Percentiles rank a stretch among this genome's conserved stretches.
Evolutionary conservation across 35 echinoderm and acorn worm genomes (phyloP).

Genomic region (Hemicentrotus pulcherrimus): DNA sequence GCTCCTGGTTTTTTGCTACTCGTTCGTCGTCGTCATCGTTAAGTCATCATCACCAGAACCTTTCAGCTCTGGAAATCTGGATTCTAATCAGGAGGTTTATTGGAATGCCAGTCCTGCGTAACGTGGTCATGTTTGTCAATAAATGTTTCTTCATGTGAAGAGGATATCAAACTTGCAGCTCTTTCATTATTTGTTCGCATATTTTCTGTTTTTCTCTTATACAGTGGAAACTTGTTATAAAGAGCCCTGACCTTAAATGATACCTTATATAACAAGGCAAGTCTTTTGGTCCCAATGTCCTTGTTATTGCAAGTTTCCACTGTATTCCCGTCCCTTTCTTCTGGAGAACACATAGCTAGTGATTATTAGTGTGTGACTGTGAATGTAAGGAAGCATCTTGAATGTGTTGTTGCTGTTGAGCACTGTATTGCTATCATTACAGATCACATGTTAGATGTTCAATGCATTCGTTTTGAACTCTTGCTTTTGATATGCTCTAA

Average conservation of each 20-base stretch:
- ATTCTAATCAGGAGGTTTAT: not conserved
- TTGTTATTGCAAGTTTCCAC: no score
- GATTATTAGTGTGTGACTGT: no score
- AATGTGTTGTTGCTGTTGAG: no score
- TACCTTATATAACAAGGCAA: no score
- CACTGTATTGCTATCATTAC: no score
- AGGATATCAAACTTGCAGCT: not conserved
- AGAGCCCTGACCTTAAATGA: no score
- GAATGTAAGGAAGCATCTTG: no score
- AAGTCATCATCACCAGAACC: constrained; percentile 32
- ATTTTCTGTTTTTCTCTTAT: not conserved
- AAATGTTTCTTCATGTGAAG: not conserved
- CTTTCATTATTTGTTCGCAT: not conserved
- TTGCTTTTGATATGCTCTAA: no score
- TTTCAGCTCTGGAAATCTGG: not conserved
- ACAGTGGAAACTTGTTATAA: no score
- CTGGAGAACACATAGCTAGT: not conserved
- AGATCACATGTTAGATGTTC: no score
- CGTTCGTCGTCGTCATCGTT: not conserved
- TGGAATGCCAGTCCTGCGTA: not conserved
- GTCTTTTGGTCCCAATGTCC: no score
- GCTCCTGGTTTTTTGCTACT: not conserved
- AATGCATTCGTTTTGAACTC: no score
- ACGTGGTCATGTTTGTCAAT: not conserved
- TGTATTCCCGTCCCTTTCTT: not conserved